Evolutionary conservation across 2,888 invertebrate species (phyloP).

Genomic region (Cantharis flavilabris): DNA sequence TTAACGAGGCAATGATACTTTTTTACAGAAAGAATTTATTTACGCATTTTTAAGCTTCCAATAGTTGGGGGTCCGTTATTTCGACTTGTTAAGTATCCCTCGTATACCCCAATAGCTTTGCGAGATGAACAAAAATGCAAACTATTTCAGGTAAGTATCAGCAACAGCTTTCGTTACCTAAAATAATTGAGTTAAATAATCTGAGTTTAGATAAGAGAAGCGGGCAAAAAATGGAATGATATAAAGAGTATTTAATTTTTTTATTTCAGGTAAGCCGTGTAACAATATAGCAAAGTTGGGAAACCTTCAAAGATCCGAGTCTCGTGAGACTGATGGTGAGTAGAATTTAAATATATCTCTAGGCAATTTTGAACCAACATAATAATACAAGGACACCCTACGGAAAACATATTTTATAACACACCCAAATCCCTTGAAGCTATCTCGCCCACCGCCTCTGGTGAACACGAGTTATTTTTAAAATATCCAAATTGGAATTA

Average conservation of each 20-base stretch:
- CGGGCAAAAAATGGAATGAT: not conserved
- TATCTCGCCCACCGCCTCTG: slow-evolving; percentile 51
- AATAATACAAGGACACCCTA: slow-evolving; percentile 50
- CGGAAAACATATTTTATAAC: slow-evolving; percentile 53
- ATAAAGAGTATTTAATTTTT: not conserved
- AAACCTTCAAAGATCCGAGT: slow-evolving; percentile 39
- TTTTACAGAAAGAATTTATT: no score
- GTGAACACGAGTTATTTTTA: slow-evolving; percentile 52
- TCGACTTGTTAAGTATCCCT: not conserved
- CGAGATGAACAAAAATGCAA: not conserved
- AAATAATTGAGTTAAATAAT: not conserved
- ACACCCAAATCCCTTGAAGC: slow-evolving; percentile 47
- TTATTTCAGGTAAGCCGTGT: slow-evolving; percentile 25
- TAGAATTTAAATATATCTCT: slow-evolving; percentile 49
- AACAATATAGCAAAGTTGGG: slow-evolving; percentile 21
- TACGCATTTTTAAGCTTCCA: no score
- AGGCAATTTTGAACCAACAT: slow-evolving; percentile 46
- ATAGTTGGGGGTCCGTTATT: no score
- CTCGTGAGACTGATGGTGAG: slow-evolving; percentile 41
- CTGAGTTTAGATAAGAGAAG: not conserved
- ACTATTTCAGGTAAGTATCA: not conserved
- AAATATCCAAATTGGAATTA: slow-evolving; percentile 47
- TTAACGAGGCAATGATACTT: no score
- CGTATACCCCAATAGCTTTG: not conserved
- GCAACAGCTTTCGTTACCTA: not conserved